Percentiles rank a stretch among this genome's conserved stretches.
These are phyloP conservation scores for Steinernema feltiae DNA, from an alignment of 1,140 invertebrate genomes.

Conservation along the genomic window DNA sequence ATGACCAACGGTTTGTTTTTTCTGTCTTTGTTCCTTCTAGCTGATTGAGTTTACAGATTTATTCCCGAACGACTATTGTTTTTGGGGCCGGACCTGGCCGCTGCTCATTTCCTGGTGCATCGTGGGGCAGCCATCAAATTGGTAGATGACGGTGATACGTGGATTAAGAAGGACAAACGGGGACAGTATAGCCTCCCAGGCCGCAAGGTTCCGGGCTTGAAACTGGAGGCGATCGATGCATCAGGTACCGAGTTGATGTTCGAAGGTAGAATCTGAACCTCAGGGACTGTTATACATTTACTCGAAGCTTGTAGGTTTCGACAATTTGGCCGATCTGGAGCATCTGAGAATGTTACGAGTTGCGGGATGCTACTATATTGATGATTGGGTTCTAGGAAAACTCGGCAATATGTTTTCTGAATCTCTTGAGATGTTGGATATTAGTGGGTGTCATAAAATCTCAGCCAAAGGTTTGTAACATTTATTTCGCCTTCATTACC, in stretches of 20 bases:
- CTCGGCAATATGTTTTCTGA: conserved; percentile 64
- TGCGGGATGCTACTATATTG: conserved; percentile 65
- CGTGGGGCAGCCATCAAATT: conserved; percentile 69
- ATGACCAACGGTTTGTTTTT: conserved; percentile 50
- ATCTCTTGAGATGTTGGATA: conserved; percentile 69
- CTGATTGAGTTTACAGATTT: conserved; percentile 59
- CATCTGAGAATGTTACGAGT: conserved; percentile 67
- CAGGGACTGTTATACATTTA: conserved; percentile 59
- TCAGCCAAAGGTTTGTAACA: conserved; percentile 59
- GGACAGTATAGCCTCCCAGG: conserved; percentile 63
- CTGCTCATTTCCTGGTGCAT: conserved; percentile 69
- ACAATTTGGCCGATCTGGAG: conserved; percentile 60
- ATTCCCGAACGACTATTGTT: conserved; percentile 58
- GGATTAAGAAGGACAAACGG: conserved; percentile 55
- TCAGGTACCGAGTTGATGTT: conserved; percentile 66
- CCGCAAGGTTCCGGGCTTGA: conserved; percentile 58
- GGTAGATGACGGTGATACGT: conserved; percentile 60
- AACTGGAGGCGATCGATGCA: conserved; percentile 69
- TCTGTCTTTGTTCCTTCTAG: background rate
- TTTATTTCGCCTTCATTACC: conserved; percentile 9
- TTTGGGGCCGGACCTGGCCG: conserved; percentile 68
- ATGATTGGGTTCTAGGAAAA: conserved; percentile 73
- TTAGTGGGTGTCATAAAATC: conserved; percentile 67
- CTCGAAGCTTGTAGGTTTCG: conserved; percentile 44
- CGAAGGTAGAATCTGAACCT: conserved; percentile 67